These are phyloP conservation scores for Anthrax anthrax DNA, from an alignment of 2,888 invertebrate species.

Conservation along the genomic window DNA sequence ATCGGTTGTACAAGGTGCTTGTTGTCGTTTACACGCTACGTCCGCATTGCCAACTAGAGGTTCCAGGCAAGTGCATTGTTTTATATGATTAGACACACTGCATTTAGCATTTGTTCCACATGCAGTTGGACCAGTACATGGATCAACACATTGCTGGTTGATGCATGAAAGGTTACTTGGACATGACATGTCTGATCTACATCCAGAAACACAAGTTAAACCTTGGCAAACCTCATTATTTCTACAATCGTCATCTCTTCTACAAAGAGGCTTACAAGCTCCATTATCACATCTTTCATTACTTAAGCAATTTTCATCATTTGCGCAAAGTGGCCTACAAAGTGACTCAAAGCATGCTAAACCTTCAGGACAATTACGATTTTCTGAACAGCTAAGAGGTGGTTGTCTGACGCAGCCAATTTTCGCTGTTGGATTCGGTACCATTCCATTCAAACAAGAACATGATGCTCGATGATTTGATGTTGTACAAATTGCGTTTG, in stretches of 20 bases:
- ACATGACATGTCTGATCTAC: constrained; percentile 67
- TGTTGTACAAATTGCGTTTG: constrained; percentile 67
- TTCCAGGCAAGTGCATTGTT: constrained; percentile 57
- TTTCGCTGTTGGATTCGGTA: constrained; percentile 77
- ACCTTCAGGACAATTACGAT: constrained; percentile 58
- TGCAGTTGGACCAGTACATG: constrained; percentile 59
- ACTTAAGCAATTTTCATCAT: constrained; percentile 59
- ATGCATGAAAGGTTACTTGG: constrained; percentile 55
- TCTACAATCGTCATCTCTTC: constrained; percentile 72
- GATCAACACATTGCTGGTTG: constrained; percentile 63
- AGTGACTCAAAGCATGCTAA: constrained; percentile 57
- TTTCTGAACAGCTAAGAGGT: constrained; percentile 56
- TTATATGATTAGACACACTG: constrained; percentile 51
- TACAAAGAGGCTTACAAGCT: constrained; percentile 70
- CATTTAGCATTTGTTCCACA: constrained; percentile 77
- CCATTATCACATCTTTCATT: constrained; percentile 57
- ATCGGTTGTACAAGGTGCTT: constrained; percentile 46
- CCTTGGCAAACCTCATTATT: constrained; percentile 78
- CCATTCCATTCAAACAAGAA: constrained; percentile 61
- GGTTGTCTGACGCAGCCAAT: constrained; percentile 76
- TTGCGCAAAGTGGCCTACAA: constrained; percentile 66
- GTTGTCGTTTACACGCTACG: constrained; percentile 54
- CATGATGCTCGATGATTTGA: constrained; percentile 70
- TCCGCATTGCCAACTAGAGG: constrained; percentile 61
- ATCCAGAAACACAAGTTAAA: constrained; percentile 63